Conservation (phyloP, 2,888 invertebrate species). For the Oscheius myriophilus region DNA sequence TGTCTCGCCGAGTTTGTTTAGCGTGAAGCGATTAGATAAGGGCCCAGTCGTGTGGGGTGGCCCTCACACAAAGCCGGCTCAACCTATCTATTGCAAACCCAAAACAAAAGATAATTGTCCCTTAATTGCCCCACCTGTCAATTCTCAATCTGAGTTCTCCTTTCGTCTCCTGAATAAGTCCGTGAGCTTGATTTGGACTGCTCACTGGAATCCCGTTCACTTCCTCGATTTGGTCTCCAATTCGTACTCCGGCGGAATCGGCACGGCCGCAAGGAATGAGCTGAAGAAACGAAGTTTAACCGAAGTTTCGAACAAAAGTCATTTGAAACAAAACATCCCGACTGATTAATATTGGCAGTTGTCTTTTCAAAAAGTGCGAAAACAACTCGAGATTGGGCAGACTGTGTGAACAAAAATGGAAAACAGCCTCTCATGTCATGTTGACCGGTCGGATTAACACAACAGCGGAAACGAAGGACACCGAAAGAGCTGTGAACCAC, state of each 20-base stretch:
- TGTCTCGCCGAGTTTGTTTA: too few species aligned
- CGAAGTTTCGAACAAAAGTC: neutral
- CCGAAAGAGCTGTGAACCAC: too few species aligned
- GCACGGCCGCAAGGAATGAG: conserved; percentile 31
- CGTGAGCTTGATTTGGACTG: conserved; percentile 10
- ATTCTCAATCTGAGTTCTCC: neutral
- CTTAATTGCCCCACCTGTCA: conserved; percentile 6
- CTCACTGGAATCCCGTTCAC: conserved; percentile 8
- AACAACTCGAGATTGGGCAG: too few species aligned
- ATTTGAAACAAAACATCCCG: too few species aligned
- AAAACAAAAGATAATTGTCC: neutral
- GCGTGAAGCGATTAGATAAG: too few species aligned
- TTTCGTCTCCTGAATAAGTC: conserved; percentile 18
- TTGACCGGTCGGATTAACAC: too few species aligned
- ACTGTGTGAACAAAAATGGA: too few species aligned
- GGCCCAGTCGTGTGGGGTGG: neutral
- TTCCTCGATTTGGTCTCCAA: conserved; percentile 18
- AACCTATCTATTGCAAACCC: neutral
- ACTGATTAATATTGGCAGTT: too few species aligned
- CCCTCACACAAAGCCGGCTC: too few species aligned
- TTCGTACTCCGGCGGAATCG: conserved; percentile 8
- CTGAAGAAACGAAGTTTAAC: neutral
- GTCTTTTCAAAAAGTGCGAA: too few species aligned
- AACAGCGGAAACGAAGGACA: too few species aligned
- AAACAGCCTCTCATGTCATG: too few species aligned